Evolutionary conservation across 1,140 invertebrate genomes (phyloP).

Genomic region (Drosophila sp.): DNA sequence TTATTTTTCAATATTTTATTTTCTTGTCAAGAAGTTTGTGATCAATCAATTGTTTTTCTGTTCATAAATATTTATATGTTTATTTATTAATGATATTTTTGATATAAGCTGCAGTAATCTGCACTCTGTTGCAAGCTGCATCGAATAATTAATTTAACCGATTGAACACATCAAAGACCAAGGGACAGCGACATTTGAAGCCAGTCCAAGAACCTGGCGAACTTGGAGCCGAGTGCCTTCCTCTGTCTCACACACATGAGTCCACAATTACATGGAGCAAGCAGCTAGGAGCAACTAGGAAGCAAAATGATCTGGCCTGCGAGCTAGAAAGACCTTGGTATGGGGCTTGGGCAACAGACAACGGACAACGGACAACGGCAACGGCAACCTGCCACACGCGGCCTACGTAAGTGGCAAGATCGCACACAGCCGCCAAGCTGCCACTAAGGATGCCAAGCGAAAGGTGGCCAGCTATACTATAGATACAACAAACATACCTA

Average conservation of each 20-base stretch:
- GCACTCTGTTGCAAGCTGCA: conserved; percentile 10
- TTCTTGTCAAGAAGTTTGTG: no score
- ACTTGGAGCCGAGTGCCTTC: conserved; percentile 29
- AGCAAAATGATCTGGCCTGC: conserved; percentile 79
- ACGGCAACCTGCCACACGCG: conserved; percentile 83
- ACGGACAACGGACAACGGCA: conserved; percentile 42
- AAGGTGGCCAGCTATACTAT: conserved; percentile 67
- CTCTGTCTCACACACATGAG: conserved; percentile 43
- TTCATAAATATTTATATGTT: conserved; percentile 3
- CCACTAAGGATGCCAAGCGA: conserved; percentile 77
- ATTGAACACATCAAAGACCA: conserved; percentile 37
- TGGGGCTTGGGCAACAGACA: conserved; percentile 49
- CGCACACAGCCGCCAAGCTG: conserved; percentile 68
- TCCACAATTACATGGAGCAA: conserved; percentile 64
- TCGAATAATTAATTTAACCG: conserved; percentile 18
- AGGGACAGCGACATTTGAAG: conserved; percentile 75
- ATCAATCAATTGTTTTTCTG: no score
- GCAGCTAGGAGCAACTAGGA: conserved; percentile 71
- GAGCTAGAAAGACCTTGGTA: conserved; percentile 74
- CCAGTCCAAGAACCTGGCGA: conserved; percentile 21
- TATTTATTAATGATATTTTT: not conserved
- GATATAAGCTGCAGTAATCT: not conserved
- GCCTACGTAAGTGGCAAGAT: conserved; percentile 84
- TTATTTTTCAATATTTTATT: no score
- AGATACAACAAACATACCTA: conserved; percentile 10